Conservation (phyloP, 64 coral and sea anemone genomes). For the Platygyra sinensis region DNA sequence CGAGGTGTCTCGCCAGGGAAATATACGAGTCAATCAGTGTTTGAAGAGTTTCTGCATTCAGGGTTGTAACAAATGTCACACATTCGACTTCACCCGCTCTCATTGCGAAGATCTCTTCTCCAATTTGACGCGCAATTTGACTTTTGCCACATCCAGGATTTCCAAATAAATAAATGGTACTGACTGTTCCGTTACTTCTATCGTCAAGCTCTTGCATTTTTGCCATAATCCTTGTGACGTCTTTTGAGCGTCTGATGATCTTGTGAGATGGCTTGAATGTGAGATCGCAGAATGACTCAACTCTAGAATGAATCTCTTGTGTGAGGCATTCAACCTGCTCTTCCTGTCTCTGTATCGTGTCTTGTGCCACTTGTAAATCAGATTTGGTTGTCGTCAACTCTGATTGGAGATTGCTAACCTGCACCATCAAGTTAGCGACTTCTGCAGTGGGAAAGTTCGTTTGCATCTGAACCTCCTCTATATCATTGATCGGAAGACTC, state of each 20-base stretch:
- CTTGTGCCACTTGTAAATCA: background rate
- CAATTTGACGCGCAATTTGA: background rate
- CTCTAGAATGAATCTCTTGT: background rate
- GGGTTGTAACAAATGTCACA: background rate
- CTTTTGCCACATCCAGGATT: slow-evolving; percentile 20
- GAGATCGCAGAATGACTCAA: background rate
- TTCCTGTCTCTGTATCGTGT: background rate
- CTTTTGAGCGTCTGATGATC: background rate
- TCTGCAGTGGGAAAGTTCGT: background rate
- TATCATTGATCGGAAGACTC: background rate
- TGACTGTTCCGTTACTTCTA: too few relatives aligned
- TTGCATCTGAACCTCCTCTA: background rate
- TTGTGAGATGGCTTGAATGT: background rate
- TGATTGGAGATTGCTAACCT: background rate
- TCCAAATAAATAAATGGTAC: background rate
- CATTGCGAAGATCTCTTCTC: background rate
- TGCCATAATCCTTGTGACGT: background rate
- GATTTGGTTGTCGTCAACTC: background rate
- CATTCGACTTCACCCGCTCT: background rate
- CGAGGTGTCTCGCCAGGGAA: background rate
- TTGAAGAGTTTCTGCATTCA: slow-evolving; percentile 2
- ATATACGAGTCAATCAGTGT: slow-evolving; percentile 34
- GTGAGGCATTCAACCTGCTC: too few relatives aligned
- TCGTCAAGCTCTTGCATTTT: background rate
- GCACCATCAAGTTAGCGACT: background rate